Conservation (phyloP, 1,140 invertebrate genomes). For the Caligus rogercresseyi region DNA sequence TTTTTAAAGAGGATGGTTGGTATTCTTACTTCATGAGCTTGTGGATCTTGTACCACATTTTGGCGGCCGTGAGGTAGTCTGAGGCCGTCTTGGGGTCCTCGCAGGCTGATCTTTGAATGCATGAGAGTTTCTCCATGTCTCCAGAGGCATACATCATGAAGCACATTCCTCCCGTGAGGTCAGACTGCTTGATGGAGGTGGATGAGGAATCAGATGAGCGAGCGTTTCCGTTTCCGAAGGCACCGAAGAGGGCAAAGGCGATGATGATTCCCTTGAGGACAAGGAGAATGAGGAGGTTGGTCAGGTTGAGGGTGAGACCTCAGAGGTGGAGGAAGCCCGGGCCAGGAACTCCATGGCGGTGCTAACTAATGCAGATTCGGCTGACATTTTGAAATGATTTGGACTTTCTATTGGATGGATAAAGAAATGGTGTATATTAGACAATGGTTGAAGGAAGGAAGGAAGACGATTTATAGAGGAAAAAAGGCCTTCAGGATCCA, state of each 20-base stretch:
- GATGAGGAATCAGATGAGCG: not conserved
- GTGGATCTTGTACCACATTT: conserved; percentile 32
- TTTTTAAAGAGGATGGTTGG: no score
- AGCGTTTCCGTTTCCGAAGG: conserved; percentile 23
- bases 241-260: conserved; percentile 41
- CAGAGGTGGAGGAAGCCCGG: conserved; percentile 26
- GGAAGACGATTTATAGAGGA: no score
- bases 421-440: not conserved
- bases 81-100: conserved; percentile 47
- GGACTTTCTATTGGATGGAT: not conserved
- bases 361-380: not conserved
- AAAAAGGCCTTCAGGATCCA: no score
- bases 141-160: conserved; percentile 40
- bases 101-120: conserved; percentile 53
- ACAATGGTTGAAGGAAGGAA: not conserved
- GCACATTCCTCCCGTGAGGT: conserved; percentile 20
- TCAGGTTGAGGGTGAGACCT: conserved; percentile 64
- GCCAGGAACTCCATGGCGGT: conserved; percentile 25
- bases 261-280: conserved; percentile 60
- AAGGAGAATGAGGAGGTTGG: conserved; percentile 55
- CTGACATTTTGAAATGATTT: conserved; percentile 12
- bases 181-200: conserved; percentile 15
- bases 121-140: conserved; percentile 42
- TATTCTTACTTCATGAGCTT: conserved; percentile 23
- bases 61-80: conserved; percentile 50